Base-by-base conservation (phyloP, 2,888 invertebrate genomes). In the Athetis lepigone region DNA sequence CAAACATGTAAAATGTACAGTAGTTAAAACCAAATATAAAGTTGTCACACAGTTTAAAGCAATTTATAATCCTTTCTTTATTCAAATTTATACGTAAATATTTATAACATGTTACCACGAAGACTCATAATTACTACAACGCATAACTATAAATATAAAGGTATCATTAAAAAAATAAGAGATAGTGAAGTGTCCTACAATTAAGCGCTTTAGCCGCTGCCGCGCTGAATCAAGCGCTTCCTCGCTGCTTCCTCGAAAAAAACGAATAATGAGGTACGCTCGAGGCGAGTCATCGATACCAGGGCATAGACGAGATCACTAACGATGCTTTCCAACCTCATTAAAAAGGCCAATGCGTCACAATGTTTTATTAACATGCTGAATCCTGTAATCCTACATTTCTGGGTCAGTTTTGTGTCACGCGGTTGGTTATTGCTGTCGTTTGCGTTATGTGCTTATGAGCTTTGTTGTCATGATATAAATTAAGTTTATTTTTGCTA, bases 281-380 rank as follows among this genome's bases (percentile, higher is more conserved):
- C 73, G 71, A 73, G 62, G 64, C 79, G 82, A 81, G 81, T 77
- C 82, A 88, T 88, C 86, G 87, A 89, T 88, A 86, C 79, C 58
- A 68, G 45, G 21, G 63, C 45, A 45, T 7, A 46, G 46, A 49
- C 51, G 71, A 40, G 42, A 73, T 59, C 59, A 65, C 82, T 85
- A 87, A 84, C 81, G 82, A 84, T 77, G 80, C 80, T 81, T 76
- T 79, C 71, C 70, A 84, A 75, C 84, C 89, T 89, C 89, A 89
- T 90, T 90, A 88, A 86, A 85, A 84, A 81, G 83, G 79, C 76
- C 82, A 85, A 79, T 83, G 85, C 81, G 74, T 72, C 73, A 76
- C 65, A 77, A 79, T 81, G 83, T 82, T 80, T 66, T 70, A 75
- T 75, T 75, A 63, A 64, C 64, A 43, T 45, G 7, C 47, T 36